Base-by-base conservation (phyloP, 35 echinoderm and acorn worm genomes). In the Patiria miniata region DNA sequence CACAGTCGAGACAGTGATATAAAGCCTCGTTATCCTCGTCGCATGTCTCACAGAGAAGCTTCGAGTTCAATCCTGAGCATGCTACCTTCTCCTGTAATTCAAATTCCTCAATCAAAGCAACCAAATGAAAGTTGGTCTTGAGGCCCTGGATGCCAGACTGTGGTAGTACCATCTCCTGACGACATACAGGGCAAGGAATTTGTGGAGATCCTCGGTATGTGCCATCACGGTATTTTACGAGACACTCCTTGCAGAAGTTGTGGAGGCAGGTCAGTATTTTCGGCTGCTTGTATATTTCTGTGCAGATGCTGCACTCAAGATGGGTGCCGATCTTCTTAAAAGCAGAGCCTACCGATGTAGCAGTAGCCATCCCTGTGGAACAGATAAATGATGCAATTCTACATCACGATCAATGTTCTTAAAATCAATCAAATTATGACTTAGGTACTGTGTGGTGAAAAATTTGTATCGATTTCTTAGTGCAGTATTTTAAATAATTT, bases 211-310 rank as follows among this genome's bases (percentile, higher is more conserved):
- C 6, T n/a, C 15, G 1, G 0, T 78, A 16, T 15, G 52, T 36
- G 44, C 16, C 32, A 23, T 22, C 39, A 16, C 87, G 36, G 29
- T 78, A 60, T 38, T 87, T 83, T 52, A 83, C 58, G 40, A 93
- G 39, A 55, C 91, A 93, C 8, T 81, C 54, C 37, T 57, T 26
- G 83, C 91, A 93, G 40, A 93, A 87, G 16, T 57, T 87, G 73
- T 93, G 91, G 7, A 92, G 53, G 61, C 90, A 92, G 1, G 44
- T 52, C 7, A 92, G 40, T 37, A 92, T 86, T 33, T 77, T 61
- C 10, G 90, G 90, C 21, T 81, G 60, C 19, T 29, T 29, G 78
- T 53, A 85, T 5, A 69, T 40, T n/a, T 87, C 84, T 33, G 47
- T 30, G 58, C 79, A 87, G 36, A 93, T 87, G 6, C 39, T 2